These are phyloP conservation scores for Apodemia hepburni DNA, from an alignment of 2,888 invertebrate species.

Conservation along the genomic window DNA sequence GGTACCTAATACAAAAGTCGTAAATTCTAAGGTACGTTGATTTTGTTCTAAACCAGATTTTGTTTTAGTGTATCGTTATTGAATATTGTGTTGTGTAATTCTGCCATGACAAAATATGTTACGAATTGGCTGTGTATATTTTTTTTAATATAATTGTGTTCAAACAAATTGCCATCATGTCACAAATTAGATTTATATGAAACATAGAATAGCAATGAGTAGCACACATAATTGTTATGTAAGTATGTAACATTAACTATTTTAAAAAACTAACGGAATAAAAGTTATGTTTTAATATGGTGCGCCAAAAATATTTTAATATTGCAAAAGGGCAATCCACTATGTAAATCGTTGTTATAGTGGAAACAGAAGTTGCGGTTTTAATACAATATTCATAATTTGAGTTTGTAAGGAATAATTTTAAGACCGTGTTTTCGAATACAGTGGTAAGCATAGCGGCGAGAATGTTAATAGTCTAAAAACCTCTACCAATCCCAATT, in stretches of 20 bases:
- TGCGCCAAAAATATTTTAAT: not conserved
- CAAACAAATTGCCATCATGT: conserved; percentile 10
- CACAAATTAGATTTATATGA: not conserved
- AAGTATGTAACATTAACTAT: not conserved
- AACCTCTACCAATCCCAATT: too few relatives aligned
- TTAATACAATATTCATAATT: not conserved
- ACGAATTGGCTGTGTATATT: conserved; percentile 12
- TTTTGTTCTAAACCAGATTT: not conserved
- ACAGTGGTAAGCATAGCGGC: not conserved
- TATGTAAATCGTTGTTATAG: not conserved
- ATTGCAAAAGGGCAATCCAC: not conserved
- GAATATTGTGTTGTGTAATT: not conserved
- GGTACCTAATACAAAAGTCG: too few relatives aligned
- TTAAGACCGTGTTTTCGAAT: not conserved
- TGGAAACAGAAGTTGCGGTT: not conserved
- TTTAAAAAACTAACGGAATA: not conserved
- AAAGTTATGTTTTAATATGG: not conserved
- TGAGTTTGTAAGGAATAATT: not conserved
- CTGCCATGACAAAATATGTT: conserved; percentile 1
- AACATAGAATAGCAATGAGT: conserved; percentile 1
- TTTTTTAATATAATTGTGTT: conserved; percentile 13
- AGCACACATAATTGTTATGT: not conserved
- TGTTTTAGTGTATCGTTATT: not conserved
- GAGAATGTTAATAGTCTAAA: too few relatives aligned
- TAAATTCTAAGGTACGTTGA: too few relatives aligned